Evolutionary conservation across 2,113 vertebrate species (phyloP).

Genomic region (Athene noctua): DNA sequence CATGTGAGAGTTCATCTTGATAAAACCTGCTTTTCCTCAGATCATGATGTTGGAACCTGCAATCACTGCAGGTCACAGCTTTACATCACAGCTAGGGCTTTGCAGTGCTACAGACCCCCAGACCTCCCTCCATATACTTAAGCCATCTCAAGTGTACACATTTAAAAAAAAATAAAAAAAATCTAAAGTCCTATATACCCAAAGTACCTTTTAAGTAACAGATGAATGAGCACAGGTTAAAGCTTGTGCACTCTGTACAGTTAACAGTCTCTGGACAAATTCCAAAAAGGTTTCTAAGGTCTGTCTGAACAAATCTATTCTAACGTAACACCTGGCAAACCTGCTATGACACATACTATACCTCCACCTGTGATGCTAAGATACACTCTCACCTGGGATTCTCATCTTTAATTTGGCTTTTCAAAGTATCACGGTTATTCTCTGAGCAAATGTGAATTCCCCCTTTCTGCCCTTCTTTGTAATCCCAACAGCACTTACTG

Average conservation of each 20-base stretch:
- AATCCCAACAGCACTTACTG: neutral
- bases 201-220: neutral
- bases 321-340: neutral
- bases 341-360: neutral
- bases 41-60: neutral
- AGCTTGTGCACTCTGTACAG: neutral
- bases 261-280: neutral
- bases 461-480: neutral
- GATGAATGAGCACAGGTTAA: neutral
- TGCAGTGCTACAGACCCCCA: neutral
- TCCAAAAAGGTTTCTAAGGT: neutral
- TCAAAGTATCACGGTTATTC: neutral
- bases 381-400: neutral
- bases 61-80: neutral
- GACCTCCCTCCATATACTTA: neutral
- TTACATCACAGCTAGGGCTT: neutral
- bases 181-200: neutral
- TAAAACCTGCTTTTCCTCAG: neutral
- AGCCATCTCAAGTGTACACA: accelerated
- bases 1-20: neutral
- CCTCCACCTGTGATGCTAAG: neutral
- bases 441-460: neutral
- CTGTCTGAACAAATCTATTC: neutral
- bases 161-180: neutral
- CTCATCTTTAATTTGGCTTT: neutral